These are phyloP conservation scores for Procambarus clarkii DNA, from an alignment of 1,140 invertebrate species.

Conservation along the genomic window DNA sequence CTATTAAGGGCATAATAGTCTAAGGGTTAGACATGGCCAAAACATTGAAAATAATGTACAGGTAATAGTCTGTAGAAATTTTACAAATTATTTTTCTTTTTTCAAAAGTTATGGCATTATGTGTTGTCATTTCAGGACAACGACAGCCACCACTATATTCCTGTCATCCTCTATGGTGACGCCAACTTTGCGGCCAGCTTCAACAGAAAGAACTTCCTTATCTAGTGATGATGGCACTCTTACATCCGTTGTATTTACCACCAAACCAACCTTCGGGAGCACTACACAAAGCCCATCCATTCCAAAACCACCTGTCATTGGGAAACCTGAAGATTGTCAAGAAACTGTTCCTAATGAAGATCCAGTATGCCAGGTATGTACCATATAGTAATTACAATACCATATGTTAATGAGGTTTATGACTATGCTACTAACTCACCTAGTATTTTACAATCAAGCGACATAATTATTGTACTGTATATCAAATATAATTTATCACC, in stretches of 20 bases:
- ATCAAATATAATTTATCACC: no score
- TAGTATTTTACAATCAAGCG: no score
- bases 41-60: no score
- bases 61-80: no score
- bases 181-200: constrained; percentile 12
- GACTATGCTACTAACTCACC: no score
- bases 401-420: no score
- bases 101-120: no score
- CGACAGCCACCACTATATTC: constrained; percentile 42
- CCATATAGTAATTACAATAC: neutral
- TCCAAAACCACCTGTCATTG: constrained; percentile 58
- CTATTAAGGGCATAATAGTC: no score
- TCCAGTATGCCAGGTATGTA: constrained; percentile 43
- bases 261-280: constrained; percentile 16
- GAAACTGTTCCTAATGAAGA: constrained; percentile 27
- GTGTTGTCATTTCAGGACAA: neutral
- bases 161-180: constrained; percentile 56
- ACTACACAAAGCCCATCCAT: constrained; percentile 18
- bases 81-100: no score
- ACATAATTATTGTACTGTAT: no score
- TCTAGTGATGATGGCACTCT: constrained; percentile 34
- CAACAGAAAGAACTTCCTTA: constrained; percentile 4
- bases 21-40: no score
- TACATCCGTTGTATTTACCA: constrained; percentile 40
- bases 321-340: constrained; percentile 38